Base-by-base conservation (phyloP, 1,140 invertebrate genomes). In the Heliothis subflexa region DNA sequence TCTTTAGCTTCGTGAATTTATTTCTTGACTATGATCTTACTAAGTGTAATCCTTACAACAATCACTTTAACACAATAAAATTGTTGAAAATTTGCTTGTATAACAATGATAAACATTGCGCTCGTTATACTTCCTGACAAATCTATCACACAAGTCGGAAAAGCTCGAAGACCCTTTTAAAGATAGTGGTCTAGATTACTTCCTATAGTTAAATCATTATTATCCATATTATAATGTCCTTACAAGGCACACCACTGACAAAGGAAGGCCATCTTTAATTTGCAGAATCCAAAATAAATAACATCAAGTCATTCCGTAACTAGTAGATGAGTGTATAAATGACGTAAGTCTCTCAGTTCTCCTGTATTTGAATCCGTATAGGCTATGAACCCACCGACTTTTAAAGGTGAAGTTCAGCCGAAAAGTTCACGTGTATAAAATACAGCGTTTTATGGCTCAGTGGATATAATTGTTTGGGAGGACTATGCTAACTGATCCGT, bases 401-500 rank as follows among this genome's bases (percentile, higher is more conserved):
- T 54, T 55, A 79, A 79, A 79, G 78, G 78, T 79, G 45, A 74
- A 79, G 78, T 74, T 74, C 71, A 62, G 16, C 18, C 28, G 40
- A 74, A 79, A 79, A 73, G 78, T 73, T 73, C 78, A 79, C n/a
- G 71, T 66, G n/a, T 47, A 47, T 68, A 77, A 77, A 76, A 61
- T 57, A 55, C 40, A 47, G 47, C 28, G 5, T 50, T 70, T 25
- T n/a, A 64, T 64, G 55, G 21, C 55, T 59, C 11, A 64, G 33
- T 50, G n/a, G 12, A 45, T 55, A 18, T 50, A 57, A 73, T 28
- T 55, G 25, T 57, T 59, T 57, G 70, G 14, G n/a, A 59, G 54
- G 28, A 55, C 33, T 57, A 21, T 57, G 70, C 70, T 57, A 59
- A 55, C 16, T 47, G 54, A 47, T 66, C 3, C 66, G 25, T n/a